Evolutionary conservation across 2,888 invertebrate species (phyloP).

Genomic region (Orthosia gracilis): DNA sequence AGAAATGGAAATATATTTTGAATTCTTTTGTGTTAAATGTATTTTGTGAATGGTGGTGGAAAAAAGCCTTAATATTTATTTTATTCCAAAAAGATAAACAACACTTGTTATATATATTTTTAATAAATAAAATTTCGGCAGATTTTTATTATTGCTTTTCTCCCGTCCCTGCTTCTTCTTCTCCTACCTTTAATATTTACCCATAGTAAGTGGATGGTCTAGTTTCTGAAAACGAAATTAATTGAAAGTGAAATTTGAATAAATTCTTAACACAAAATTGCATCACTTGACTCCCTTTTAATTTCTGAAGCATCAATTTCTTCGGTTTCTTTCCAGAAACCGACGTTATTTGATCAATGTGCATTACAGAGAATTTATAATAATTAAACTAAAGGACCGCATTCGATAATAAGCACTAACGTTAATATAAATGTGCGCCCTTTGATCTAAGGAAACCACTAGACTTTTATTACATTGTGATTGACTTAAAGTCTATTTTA

Average conservation of each 20-base stretch:
- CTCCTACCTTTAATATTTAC: not conserved
- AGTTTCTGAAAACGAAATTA: no score
- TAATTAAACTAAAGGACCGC: conserved; percentile 8
- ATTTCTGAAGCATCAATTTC: not conserved
- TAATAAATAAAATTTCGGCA: not conserved
- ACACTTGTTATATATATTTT: not conserved
- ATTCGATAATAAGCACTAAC: conserved; percentile 15
- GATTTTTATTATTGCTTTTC: not conserved
- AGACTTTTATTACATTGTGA: conserved; percentile 36
- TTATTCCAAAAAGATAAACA: not conserved
- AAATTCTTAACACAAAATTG: no score
- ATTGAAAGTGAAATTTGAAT: no score
- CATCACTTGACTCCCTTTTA: not conserved
- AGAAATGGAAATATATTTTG: not conserved
- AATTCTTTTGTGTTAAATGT: not conserved
- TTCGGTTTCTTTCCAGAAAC: not conserved
- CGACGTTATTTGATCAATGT: conserved; percentile 30
- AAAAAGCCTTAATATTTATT: not conserved
- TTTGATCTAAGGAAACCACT: conserved; percentile 54
- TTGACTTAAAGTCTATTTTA: conserved; percentile 45
- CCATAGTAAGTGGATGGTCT: no score
- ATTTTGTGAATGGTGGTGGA: not conserved
- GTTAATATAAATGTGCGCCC: conserved; percentile 8
- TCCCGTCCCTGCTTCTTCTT: not conserved
- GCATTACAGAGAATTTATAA: conserved; percentile 7